Base-by-base conservation (phyloP, 1,140 invertebrate species). In the Zaprionus capensis region DNA sequence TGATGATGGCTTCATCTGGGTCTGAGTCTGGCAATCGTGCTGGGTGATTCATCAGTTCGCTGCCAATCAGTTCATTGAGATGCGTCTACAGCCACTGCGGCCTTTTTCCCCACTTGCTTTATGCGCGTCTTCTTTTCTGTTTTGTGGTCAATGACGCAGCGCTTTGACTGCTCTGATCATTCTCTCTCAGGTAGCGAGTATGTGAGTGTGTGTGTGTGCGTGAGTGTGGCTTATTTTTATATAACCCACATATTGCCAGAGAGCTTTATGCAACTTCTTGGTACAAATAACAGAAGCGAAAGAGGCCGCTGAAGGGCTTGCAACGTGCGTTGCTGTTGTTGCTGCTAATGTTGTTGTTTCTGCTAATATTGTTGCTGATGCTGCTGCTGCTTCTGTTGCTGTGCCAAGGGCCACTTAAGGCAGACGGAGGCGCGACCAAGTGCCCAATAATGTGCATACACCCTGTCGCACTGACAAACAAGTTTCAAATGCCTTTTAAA, bases 81-180 rank as follows among this genome's bases (percentile, higher is more conserved):
- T 80, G 71, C 63, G 69, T 65, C 36, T 64, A 20, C 63, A 68
- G 71, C 66, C 72, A 59, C 71, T 70, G 71, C 72, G 67, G 66
- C 34, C 59, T 70, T 71, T 70, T 78, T 81, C 38, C 61, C 34
- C 57, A 46, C 67, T 71, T 66, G 57, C 57, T 64, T 71, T 84
- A 53, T 78, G 67, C 55, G 58, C 55, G 12, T 36, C 64, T 31
- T 71, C 67, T 57, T 46, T 71, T 75, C 57, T 59, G 70, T 82
- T 72, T 80, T 75, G 70, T 87, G 81, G 62, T 74, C 85, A 87
- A 87, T 87, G 84, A 87, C 84, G 84, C 81, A 87, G 84, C 83
- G 64, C 36, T 71, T 82, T 59, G 44, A 49, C 46, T 46, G 28
- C 63, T 62, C 65, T 71, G 20, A 11, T 76, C 71, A 69, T 20